These are phyloP conservation scores for Hydrophis major DNA, from an alignment of 2,797 vertebrate species.

Conservation along the genomic window DNA sequence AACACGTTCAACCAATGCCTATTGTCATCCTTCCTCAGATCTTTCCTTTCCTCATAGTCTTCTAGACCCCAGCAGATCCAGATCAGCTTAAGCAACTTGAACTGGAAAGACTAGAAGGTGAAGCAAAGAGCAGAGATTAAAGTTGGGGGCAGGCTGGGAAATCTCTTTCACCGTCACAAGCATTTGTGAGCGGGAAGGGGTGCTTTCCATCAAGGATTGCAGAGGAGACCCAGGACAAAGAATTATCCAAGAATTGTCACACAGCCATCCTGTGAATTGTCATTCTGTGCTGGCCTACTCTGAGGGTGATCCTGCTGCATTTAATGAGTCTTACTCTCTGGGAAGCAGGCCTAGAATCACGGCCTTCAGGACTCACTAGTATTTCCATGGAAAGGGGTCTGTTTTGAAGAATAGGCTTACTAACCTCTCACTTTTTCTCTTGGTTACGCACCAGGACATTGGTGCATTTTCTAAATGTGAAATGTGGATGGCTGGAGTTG, in stretches of 20 bases:
- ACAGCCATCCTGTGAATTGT: neutral
- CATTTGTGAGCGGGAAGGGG: neutral
- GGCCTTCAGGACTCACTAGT: neutral
- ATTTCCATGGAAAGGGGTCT: neutral
- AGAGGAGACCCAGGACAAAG: neutral
- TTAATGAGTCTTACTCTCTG: neutral
- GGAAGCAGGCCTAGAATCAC: neutral
- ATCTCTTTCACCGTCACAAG: neutral
- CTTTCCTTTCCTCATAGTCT: neutral
- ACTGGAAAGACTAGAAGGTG: neutral
- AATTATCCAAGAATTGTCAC: neutral
- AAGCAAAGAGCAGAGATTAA: neutral
- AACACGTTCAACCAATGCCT: neutral
- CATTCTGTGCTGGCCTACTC: neutral
- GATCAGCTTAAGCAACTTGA: neutral
- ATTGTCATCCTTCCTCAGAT: neutral
- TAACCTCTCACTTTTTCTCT: neutral
- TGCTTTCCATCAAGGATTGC: neutral
- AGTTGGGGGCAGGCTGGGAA: neutral
- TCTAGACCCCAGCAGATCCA: neutral
- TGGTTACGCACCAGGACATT: accelerated
- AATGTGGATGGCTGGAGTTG: neutral
- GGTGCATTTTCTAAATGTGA: neutral
- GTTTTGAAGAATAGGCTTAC: neutral
- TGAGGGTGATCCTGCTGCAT: neutral